Evolutionary conservation across 2,113 vertebrate genomes (phyloP).

Genomic region (Clarias gariepinus): DNA sequence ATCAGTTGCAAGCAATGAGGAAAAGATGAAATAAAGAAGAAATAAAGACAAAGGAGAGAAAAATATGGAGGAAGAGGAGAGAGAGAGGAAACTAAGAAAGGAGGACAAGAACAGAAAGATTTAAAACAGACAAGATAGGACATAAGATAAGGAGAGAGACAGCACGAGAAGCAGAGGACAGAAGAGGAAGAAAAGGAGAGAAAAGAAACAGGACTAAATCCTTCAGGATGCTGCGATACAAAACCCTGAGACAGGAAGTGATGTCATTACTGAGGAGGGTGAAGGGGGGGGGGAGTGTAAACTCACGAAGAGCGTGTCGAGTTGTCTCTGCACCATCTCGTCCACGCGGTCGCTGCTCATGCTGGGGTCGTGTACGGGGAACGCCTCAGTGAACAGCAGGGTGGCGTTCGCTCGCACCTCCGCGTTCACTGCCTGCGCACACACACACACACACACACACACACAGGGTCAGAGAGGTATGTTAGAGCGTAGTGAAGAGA

Average conservation of each 20-base stretch:
- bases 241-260: neutral
- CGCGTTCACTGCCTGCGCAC: slow-evolving; percentile 81
- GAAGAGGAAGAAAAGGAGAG: neutral
- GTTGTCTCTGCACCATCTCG: slow-evolving; percentile 85
- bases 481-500: neutral
- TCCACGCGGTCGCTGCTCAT: slow-evolving; percentile 76
- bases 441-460: neutral
- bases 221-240: neutral
- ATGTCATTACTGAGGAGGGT: neutral
- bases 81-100: no score
- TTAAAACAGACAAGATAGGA: no score
- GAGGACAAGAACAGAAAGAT: no score
- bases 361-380: slow-evolving; percentile 84
- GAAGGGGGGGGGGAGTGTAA: no score
- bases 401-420: slow-evolving; percentile 92
- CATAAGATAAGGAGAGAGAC: no score
- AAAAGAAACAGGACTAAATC: neutral
- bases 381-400: slow-evolving; percentile 87
- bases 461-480: neutral
- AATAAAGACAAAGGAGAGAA: no score
- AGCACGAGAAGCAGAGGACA: no score
- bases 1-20: no score
- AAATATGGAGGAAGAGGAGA: no score
- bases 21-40: no score
- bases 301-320: slow-evolving; percentile 88